Conservation (phyloP, 1,140 invertebrate genomes). For the Cheumatopsyche charites region DNA sequence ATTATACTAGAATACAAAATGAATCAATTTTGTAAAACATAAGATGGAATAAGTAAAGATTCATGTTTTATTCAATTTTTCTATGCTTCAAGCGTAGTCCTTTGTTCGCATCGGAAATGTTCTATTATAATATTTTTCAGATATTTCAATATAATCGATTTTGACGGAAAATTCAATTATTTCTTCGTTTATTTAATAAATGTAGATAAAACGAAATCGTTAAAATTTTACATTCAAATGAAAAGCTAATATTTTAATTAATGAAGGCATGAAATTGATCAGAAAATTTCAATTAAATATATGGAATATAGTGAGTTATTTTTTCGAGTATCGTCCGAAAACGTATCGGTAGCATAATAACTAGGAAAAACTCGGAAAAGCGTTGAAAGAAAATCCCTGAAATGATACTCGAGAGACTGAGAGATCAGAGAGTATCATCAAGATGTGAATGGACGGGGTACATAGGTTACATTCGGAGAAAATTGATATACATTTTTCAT, state of each 20-base stretch:
- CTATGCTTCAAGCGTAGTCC: not conserved
- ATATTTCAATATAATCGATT: too few species aligned
- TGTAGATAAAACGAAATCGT: too few species aligned
- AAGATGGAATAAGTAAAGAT: not conserved
- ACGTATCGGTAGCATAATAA: not conserved
- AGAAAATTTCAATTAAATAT: too few species aligned
- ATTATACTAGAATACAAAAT: too few species aligned
- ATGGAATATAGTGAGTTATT: too few species aligned
- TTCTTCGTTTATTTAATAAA: too few species aligned
- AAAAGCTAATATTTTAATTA: too few species aligned
- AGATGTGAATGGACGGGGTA: not conserved
- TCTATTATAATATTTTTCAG: not conserved
- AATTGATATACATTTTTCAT: constrained; percentile 1
- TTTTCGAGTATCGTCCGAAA: too few species aligned
- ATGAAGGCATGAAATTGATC: too few species aligned
- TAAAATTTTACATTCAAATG: too few species aligned
- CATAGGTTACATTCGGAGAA: not conserved
- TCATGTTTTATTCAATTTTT: constrained; percentile 14
- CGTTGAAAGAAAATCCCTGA: not conserved
- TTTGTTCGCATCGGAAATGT: not conserved
- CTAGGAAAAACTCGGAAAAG: not conserved
- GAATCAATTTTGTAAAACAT: not conserved
- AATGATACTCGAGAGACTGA: not conserved
- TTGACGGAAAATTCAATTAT: too few species aligned
- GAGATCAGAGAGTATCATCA: constrained; percentile 21